These are phyloP conservation scores for Augiades crinisus DNA, from an alignment of 2,888 invertebrate species.

Conservation along the genomic window DNA sequence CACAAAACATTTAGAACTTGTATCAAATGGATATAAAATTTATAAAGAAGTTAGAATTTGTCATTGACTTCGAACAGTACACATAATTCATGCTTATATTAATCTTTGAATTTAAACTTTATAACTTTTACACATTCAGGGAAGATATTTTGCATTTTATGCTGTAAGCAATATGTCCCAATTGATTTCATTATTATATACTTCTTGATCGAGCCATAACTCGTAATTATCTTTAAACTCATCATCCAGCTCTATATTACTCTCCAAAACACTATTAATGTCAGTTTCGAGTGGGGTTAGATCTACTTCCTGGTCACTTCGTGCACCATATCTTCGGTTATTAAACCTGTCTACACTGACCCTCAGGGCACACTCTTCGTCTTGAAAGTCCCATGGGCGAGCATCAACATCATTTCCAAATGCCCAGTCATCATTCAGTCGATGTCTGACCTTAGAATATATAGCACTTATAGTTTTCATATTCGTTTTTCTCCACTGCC, in stretches of 20 bases:
- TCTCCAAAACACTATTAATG: constrained; percentile 90
- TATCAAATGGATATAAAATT: constrained; percentile 20
- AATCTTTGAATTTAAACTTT: background rate
- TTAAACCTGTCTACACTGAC: constrained; percentile 98
- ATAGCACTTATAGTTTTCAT: constrained; percentile 99
- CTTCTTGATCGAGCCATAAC: constrained; percentile 97
- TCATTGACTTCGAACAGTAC: constrained; percentile 1
- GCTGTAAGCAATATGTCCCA: constrained; percentile 84
- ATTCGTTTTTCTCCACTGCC: constrained; percentile 99
- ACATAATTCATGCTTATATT: constrained; percentile 11
- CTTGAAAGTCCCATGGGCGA: constrained; percentile 98
- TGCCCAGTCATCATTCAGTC: constrained; percentile 99
- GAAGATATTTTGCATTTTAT: constrained; percentile 38
- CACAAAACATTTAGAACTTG: no score
- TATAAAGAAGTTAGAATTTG: constrained; percentile 1
- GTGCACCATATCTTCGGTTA: constrained; percentile 90
- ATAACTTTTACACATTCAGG: background rate
- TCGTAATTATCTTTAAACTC: constrained; percentile 97
- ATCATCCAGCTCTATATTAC: constrained; percentile 91
- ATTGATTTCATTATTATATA: constrained; percentile 91
- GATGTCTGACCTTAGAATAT: constrained; percentile 97
- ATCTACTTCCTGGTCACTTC: constrained; percentile 79
- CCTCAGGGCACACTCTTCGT: constrained; percentile 96
- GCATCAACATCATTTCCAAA: constrained; percentile 99
- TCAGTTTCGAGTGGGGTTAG: constrained; percentile 88